Conservation (phyloP, 2,113 vertebrate genomes). For the Parotia lawesii region DNA sequence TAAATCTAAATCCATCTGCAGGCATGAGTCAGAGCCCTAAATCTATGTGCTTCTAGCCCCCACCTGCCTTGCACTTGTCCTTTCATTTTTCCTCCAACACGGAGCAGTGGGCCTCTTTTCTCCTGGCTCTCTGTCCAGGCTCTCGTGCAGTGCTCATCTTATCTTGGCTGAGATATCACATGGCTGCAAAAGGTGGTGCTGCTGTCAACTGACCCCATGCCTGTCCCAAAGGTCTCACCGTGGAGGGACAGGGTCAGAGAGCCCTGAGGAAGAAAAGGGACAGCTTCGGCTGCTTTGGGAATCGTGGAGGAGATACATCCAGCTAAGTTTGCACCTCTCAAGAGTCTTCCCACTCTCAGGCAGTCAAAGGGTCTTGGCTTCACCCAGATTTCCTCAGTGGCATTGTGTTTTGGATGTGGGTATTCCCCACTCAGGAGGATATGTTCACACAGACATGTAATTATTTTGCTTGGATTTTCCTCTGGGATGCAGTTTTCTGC, state of each 20-base stretch:
- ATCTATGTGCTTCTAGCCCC: not conserved
- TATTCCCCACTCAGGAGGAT: not conserved
- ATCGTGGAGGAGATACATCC: not conserved
- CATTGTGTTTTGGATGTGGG: not conserved
- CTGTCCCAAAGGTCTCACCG: not conserved
- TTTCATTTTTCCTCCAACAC: not conserved
- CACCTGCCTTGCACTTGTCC: conserved; percentile 22
- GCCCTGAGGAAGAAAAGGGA: not conserved
- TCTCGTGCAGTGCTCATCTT: not conserved
- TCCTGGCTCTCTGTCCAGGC: not conserved
- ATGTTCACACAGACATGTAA: not conserved
- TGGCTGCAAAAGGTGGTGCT: not conserved
- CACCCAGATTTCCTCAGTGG: not conserved
- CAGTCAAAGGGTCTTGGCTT: not conserved
- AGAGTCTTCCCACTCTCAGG: not conserved
- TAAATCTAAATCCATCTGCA: conserved; percentile 7
- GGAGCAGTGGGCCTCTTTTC: not conserved
- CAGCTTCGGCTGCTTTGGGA: not conserved
- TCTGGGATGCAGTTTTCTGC: not conserved
- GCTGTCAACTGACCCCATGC: not conserved
- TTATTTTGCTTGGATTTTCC: not conserved
- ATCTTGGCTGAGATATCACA: not conserved
- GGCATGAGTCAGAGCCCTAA: conserved; percentile 26
- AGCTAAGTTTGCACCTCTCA: not conserved
- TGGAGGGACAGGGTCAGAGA: not conserved